phyloP scores from a whole-genome alignment of 1,140 invertebrate species.

The Leptinotarsa texana region DNA sequence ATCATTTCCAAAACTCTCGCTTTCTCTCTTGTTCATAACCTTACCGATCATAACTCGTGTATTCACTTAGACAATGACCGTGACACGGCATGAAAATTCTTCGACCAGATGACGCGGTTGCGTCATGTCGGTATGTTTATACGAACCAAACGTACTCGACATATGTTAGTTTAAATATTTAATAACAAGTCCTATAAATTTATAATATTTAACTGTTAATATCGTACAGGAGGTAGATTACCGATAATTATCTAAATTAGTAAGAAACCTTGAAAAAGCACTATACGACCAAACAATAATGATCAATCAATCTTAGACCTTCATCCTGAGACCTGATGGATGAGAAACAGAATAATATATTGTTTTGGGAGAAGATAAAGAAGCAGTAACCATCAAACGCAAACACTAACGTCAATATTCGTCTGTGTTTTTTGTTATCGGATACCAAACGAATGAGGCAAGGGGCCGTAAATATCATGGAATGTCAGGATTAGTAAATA shows the following conservation, averaged over 20 bases:
- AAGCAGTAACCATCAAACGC: no score
- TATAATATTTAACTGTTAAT: neutral
- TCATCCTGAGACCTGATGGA: no score
- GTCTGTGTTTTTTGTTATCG: no score
- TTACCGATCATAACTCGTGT: slow-evolving; percentile 22
- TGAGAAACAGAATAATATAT: no score
- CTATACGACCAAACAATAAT: no score
- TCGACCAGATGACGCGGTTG: slow-evolving; percentile 40
- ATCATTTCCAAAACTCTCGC: slow-evolving; percentile 2
- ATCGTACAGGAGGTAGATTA: neutral
- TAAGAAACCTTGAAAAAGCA: no score
- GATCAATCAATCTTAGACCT: no score
- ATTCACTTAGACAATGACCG: slow-evolving; percentile 34
- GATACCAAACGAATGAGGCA: no score
- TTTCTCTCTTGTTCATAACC: neutral
- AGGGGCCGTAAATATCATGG: no score
- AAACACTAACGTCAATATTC: no score
- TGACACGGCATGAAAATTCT: slow-evolving; percentile 38
- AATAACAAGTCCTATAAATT: neutral
- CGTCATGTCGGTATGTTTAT: slow-evolving; percentile 27
- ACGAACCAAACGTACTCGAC: neutral
- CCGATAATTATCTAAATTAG: neutral
- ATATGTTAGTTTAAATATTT: neutral
- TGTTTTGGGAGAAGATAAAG: no score
- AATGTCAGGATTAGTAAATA: no score